These are phyloP conservation scores for Dolichoris vasculosae DNA, from an alignment of 1,140 invertebrate species.

Conservation along the genomic window DNA sequence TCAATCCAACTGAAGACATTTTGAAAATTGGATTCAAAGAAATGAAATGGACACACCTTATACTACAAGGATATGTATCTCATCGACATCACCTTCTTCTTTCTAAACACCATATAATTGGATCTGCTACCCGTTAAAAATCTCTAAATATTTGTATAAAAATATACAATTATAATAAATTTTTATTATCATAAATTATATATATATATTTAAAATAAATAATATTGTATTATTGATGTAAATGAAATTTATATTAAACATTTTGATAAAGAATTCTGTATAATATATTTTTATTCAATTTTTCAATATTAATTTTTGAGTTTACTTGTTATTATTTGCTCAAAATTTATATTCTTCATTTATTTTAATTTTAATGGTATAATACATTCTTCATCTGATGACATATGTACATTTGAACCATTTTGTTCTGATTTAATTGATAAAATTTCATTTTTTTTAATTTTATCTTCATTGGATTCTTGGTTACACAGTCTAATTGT, in stretches of 20 bases:
- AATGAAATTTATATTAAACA: too few species aligned
- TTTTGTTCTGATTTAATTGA: background rate
- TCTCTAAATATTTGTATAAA: background rate
- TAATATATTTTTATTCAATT: background rate
- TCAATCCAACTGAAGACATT: conserved; percentile 61
- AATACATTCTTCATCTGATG: background rate
- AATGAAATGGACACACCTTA: conserved; percentile 58
- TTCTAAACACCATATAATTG: conserved; percentile 64
- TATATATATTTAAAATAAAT: too few species aligned
- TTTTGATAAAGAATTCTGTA: too few species aligned
- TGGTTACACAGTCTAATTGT: too few species aligned
- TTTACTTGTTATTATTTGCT: background rate
- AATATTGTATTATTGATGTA: too few species aligned
- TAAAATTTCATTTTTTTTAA: background rate
- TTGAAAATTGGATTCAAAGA: conserved; percentile 62
- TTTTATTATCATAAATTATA: background rate
- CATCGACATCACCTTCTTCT: conserved; percentile 62
- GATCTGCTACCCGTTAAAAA: conserved; percentile 62
- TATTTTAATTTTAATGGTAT: background rate
- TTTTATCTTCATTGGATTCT: background rate
- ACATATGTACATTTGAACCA: background rate
- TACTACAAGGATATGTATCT: conserved; percentile 64
- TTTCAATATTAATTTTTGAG: background rate
- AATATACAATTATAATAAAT: conserved; percentile 17
- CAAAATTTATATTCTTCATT: background rate